phyloP scores from a whole-genome alignment of 2,888 invertebrate species.

The Eilema sororculum region DNA sequence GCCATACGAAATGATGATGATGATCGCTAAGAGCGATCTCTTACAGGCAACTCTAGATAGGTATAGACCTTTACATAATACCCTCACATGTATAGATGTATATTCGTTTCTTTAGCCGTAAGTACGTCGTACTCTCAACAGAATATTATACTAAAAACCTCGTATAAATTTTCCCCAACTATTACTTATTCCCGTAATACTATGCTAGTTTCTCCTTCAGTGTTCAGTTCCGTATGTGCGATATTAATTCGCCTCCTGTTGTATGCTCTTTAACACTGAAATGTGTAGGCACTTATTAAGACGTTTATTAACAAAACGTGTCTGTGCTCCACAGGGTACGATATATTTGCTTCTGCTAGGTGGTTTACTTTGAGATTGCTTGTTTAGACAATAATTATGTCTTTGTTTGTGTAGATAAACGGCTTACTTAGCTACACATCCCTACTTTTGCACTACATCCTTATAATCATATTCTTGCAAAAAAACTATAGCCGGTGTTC shows the following conservation, averaged over 20 bases:
- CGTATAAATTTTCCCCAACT: neutral
- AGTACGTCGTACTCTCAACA: neutral
- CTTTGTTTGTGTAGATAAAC: neutral
- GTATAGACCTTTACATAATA: too few species aligned
- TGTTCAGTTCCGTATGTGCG: conserved; percentile 6
- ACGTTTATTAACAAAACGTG: conserved; percentile 20
- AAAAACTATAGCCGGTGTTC: too few species aligned
- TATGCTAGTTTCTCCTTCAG: neutral
- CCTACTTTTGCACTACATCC: neutral
- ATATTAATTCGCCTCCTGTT: conserved; percentile 19
- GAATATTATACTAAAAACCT: neutral
- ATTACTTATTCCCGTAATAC: neutral
- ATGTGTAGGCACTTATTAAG: conserved; percentile 19
- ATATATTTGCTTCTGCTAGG: conserved; percentile 9
- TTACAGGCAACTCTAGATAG: too few species aligned
- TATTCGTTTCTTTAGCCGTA: too few species aligned
- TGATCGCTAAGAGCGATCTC: too few species aligned
- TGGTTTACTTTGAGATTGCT: conserved; percentile 3
- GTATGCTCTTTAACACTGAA: conserved; percentile 18
- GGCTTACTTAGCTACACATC: neutral
- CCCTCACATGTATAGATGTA: too few species aligned
- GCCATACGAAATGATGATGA: too few species aligned
- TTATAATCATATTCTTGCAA: too few species aligned
- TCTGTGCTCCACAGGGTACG: neutral
- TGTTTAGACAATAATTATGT: neutral